Evolutionary conservation across 2,888 invertebrate species (phyloP).

Genomic region (Acrobasis repandana): DNA sequence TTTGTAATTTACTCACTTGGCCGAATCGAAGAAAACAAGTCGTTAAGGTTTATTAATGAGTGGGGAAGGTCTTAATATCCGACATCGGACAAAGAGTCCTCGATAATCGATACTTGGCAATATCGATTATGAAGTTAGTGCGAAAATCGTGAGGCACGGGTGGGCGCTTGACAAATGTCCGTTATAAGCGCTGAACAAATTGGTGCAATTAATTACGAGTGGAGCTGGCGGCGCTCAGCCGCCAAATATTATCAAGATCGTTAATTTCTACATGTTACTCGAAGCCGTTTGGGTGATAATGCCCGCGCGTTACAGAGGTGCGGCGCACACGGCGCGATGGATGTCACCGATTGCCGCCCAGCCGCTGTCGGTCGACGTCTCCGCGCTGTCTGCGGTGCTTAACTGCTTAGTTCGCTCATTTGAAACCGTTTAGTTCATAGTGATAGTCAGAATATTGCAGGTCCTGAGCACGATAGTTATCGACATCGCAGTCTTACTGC

Average conservation of each 20-base stretch:
- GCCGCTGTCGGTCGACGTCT: background rate
- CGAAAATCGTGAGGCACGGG: constrained; percentile 73
- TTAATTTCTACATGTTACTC: constrained; percentile 77
- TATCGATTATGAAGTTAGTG: constrained; percentile 79
- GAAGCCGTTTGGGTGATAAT: constrained; percentile 56
- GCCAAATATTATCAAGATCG: constrained; percentile 82
- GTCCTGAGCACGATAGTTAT: background rate
- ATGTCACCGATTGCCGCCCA: constrained; percentile 22
- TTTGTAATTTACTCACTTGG: constrained; percentile 40
- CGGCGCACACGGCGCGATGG: constrained; percentile 46
- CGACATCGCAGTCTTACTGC: background rate
- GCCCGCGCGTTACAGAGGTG: constrained; percentile 54
- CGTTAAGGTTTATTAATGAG: constrained; percentile 64
- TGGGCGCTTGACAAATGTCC: constrained; percentile 77
- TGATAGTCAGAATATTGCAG: constrained; percentile 4
- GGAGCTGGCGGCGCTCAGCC: constrained; percentile 73
- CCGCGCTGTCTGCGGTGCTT: constrained; percentile 15
- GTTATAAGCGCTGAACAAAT: constrained; percentile 81
- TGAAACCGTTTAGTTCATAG: constrained; percentile 20
- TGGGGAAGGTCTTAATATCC: constrained; percentile 58
- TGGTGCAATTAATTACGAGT: constrained; percentile 77
- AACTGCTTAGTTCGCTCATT: constrained; percentile 24
- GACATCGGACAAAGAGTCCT: constrained; percentile 53
- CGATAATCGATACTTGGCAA: constrained; percentile 66
- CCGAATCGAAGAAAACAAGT: constrained; percentile 48